These are phyloP conservation scores for Adelphocoris suturalis DNA, from an alignment of 2,888 invertebrate genomes.

Conservation along the genomic window DNA sequence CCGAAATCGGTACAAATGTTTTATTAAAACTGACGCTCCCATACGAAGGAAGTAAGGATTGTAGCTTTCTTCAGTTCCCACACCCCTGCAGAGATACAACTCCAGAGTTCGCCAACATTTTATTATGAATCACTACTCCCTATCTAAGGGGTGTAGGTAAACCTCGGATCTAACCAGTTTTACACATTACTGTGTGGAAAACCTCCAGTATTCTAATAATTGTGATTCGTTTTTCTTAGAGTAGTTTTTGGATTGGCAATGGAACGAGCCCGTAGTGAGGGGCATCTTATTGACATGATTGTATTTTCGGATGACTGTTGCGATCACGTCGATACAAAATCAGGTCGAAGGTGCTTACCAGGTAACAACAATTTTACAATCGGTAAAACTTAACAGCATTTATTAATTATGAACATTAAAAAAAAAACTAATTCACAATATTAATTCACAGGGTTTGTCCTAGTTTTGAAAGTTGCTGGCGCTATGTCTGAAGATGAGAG, in stretches of 20 bases:
- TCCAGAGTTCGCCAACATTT: too few species aligned
- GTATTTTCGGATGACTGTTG: conserved; percentile 78
- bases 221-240: conserved; percentile 3
- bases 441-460: conserved; percentile 79
- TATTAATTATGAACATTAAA: neutral
- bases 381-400: neutral
- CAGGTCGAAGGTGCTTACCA: conserved; percentile 49
- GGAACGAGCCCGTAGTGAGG: conserved; percentile 71
- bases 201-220: too few species aligned
- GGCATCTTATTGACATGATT: conserved; percentile 66
- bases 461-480: conserved; percentile 78
- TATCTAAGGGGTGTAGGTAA: too few species aligned
- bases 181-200: too few species aligned
- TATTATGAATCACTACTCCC: too few species aligned
- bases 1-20: too few species aligned
- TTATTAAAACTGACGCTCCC: too few species aligned
- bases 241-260: conserved; percentile 72
- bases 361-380: neutral
- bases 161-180: too few species aligned
- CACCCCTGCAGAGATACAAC: too few species aligned
- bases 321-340: conserved; percentile 75
- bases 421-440: neutral
- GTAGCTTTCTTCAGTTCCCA: too few species aligned
- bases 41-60: too few species aligned
- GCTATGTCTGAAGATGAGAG: conserved; percentile 80